Evolutionary conservation across 2,888 invertebrate genomes (phyloP).

Genomic region (Caenorhabditis doughertyi): DNA sequence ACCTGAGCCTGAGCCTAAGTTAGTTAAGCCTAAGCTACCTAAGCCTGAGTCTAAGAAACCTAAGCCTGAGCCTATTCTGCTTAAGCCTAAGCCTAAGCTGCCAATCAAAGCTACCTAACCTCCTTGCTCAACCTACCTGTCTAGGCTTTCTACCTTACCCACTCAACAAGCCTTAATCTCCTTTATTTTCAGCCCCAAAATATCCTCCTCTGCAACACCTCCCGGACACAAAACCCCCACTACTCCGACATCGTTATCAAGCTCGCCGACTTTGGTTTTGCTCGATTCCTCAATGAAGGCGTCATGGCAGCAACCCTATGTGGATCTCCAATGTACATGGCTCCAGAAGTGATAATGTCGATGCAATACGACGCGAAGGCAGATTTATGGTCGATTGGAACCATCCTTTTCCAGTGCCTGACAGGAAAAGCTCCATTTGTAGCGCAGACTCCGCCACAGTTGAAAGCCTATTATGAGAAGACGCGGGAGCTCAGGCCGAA

Average conservation of each 20-base stretch:
- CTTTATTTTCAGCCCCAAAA: conserved; percentile 89
- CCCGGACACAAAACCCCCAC: conserved; percentile 86
- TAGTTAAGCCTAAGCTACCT: too few species aligned
- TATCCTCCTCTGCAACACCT: conserved; percentile 89
- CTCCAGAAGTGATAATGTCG: conserved; percentile 93
- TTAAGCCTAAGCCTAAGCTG: too few species aligned
- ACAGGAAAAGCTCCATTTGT: conserved; percentile 97
- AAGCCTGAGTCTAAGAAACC: too few species aligned
- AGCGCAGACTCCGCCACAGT: conserved; percentile 96
- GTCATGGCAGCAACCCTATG: conserved; percentile 99
- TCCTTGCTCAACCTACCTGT: too few species aligned
- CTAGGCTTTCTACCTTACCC: too few species aligned
- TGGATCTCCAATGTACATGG: conserved; percentile 99
- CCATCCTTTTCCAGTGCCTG: conserved; percentile 98
- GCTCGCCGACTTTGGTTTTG: conserved; percentile 99
- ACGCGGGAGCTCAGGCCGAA: conserved; percentile 86
- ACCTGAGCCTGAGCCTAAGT: too few species aligned
- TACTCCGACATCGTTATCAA: conserved; percentile 94
- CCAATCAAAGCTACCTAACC: too few species aligned
- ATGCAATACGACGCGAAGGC: conserved; percentile 98
- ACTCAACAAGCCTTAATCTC: background rate
- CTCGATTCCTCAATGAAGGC: conserved; percentile 97
- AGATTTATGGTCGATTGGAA: conserved; percentile 98
- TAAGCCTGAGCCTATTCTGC: too few species aligned
- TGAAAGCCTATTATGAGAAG: conserved; percentile 97